Conservation (phyloP, 2,888 invertebrate species). For the Epiblema foenella region DNA sequence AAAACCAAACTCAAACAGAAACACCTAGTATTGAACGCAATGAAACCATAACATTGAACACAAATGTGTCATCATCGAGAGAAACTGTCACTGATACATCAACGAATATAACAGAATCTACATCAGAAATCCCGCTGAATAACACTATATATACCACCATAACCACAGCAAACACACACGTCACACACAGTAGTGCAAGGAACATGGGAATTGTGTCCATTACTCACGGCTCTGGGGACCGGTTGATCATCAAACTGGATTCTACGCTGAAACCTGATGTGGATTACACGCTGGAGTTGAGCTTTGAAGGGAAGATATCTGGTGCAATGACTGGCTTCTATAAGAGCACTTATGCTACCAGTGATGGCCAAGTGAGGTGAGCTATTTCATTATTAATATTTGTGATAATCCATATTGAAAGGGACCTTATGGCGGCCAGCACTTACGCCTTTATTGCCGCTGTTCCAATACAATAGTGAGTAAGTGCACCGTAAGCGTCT, state of each 20-base stretch:
- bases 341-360: constrained; percentile 85
- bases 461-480: too few relatives aligned
- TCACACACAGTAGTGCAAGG: constrained; percentile 71
- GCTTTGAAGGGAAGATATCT: constrained; percentile 83
- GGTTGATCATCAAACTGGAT: constrained; percentile 66
- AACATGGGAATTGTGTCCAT: constrained; percentile 69
- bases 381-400: constrained; percentile 46
- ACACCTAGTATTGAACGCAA: neutral
- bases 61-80: neutral
- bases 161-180: constrained; percentile 61
- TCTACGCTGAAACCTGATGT: constrained; percentile 72
- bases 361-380: constrained; percentile 74
- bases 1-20: neutral
- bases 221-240: constrained; percentile 66
- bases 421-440: too few relatives aligned
- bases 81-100: constrained; percentile 45
- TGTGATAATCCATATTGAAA: too few relatives aligned
- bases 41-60: constrained; percentile 7
- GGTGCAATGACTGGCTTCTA: constrained; percentile 88
- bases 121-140: constrained; percentile 46
- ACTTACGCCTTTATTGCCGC: too few relatives aligned
- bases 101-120: constrained; percentile 47
- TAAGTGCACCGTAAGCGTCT: too few relatives aligned
- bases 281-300: constrained; percentile 84
- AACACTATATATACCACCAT: constrained; percentile 37